These are phyloP conservation scores for Zoanthus sansibaricus DNA, from an alignment of 92 coral and sea anemone species.

Conservation along the genomic window DNA sequence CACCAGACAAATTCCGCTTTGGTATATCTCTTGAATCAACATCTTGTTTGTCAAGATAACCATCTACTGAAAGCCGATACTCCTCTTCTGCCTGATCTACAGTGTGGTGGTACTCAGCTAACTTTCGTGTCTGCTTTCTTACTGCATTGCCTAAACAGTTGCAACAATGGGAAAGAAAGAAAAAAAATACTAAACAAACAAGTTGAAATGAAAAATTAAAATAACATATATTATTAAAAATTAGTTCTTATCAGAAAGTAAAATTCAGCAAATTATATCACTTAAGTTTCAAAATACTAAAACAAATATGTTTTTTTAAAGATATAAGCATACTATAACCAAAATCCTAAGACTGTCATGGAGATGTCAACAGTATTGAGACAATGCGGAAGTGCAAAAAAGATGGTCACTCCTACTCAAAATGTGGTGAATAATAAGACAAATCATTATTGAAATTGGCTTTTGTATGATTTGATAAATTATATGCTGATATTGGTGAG, in stretches of 20 bases:
- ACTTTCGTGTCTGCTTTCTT: conserved; percentile 16
- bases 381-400: background rate
- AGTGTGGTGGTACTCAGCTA: background rate
- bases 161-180: background rate
- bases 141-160: conserved; percentile 32
- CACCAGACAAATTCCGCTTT: conserved; percentile 21
- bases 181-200: background rate
- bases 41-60: conserved; percentile 13
- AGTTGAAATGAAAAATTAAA: conserved; percentile 8
- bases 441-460: background rate
- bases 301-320: no score
- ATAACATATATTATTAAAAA: background rate
- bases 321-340: no score
- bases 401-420: background rate
- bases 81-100: conserved; percentile 31
- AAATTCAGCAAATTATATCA: background rate
- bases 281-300: background rate
- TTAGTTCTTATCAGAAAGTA: background rate
- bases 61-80: conserved; percentile 13
- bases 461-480: background rate
- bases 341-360: no score
- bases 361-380: no score
- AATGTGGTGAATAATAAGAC: background rate
- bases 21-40: conserved; percentile 3
- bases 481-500: background rate